phyloP scores from a whole-genome alignment of 2,113 vertebrate genomes.

The Mola mola region DNA sequence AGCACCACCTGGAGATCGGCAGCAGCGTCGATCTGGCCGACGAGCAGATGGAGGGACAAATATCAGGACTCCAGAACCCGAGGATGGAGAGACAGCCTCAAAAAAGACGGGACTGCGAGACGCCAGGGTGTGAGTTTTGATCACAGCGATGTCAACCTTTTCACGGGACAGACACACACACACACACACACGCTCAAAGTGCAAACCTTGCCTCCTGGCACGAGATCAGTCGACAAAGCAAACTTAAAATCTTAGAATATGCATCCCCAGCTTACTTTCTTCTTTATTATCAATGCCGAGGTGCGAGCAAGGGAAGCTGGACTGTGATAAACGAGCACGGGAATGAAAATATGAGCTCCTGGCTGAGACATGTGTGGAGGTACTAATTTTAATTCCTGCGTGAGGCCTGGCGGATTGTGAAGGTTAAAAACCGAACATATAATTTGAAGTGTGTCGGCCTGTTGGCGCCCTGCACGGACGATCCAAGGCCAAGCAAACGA shows the following conservation, averaged over 20 bases:
- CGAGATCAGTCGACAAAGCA: background rate
- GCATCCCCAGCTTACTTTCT: background rate
- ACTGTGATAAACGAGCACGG: background rate
- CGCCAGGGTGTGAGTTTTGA: background rate
- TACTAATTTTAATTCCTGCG: background rate
- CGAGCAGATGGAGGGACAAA: conserved; percentile 90
- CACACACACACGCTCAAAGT: background rate
- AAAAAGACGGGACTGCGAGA: too few relatives aligned
- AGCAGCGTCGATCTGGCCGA: conserved; percentile 84
- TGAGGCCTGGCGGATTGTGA: background rate
- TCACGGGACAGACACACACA: background rate
- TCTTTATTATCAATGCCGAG: background rate
- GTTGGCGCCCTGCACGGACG: background rate
- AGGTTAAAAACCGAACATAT: background rate
- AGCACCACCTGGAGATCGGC: conserved; percentile 81
- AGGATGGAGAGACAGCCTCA: conserved; percentile 14
- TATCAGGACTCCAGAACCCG: too few relatives aligned
- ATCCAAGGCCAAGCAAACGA: background rate
- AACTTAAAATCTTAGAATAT: background rate
- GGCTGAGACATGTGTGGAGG: too few relatives aligned
- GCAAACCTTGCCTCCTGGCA: background rate
- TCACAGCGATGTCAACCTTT: background rate
- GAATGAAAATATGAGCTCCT: background rate
- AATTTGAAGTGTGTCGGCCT: background rate
- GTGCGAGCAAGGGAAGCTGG: background rate